Base-by-base conservation (phyloP, 2,113 vertebrate genomes). In the Rhagologus leucostigma region DNA sequence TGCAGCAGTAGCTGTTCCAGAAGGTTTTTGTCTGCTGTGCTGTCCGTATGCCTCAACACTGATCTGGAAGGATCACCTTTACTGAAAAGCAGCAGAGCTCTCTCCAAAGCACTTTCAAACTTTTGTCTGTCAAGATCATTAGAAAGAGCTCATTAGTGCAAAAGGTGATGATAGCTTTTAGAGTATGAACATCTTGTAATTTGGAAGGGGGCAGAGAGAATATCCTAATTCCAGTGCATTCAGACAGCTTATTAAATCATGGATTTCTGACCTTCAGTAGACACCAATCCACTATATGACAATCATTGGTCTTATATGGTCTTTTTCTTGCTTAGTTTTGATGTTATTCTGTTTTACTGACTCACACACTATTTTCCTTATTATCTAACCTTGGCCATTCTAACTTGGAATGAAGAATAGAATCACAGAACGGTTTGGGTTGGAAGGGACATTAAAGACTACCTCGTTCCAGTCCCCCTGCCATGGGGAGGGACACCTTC, bases 401-500 rank as follows among this genome's bases (percentile, higher is more conserved):
- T 24, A 78, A 74, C n/a, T 21, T 23, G 11, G 30, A 62, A 57
- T 41, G 22, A 87, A 82, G n/a, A n/a, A 39, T 1, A 32, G 62
- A 63, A 42, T 41, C 30, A 49, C 1, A 20, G 35, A 83, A 41
- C 23, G 14, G 14, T 68, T 47, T 68, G n/a, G 16, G 30, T 55
- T 62, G 41, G 47, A 76, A 83, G 26, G 24, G 47, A 62, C n/a
- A n/a, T 39, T 55, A 32, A 62, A 62, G 14, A 69, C 6, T 24
- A 49, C 4, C 35, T 55, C 1, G 0, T 83, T 69, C 56, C 8
- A 42, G 6, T 2, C 12, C 13, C 10, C 6, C 3, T 6, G 4
- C 19, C 52, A 29, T 7, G 23, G 30, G 44, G 20, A 55, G 9
- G 29, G 16, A 68, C 29, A n/a, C 11, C 7, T 69, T 83, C 26